phyloP scores from a whole-genome alignment of 2,113 vertebrate species.

The Actenoides lindsayi region DNA sequence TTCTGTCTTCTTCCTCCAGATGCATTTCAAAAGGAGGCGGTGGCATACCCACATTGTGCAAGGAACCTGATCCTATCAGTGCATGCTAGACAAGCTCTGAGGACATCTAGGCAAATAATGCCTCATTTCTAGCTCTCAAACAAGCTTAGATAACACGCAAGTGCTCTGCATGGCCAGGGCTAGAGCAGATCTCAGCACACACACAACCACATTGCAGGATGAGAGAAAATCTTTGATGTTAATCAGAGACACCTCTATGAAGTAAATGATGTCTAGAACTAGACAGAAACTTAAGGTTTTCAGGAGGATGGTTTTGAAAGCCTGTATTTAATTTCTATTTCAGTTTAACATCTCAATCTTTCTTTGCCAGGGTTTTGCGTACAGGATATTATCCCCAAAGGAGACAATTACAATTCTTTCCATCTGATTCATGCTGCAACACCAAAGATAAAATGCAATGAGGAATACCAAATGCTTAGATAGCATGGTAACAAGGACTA shows the following conservation, averaged over 20 bases:
- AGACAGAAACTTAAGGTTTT: neutral
- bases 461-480: neutral
- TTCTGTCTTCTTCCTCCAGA: neutral
- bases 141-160: neutral
- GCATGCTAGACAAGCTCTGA: fast-evolving
- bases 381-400: neutral
- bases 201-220: neutral
- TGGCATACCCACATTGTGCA: neutral
- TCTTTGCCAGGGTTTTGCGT: neutral
- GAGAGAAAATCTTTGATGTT: neutral
- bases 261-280: neutral
- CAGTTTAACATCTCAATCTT: neutral
- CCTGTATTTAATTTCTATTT: neutral
- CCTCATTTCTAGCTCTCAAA: neutral
- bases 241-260: neutral
- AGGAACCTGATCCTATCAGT: neutral
- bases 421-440: neutral
- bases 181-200: neutral
- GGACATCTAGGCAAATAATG: neutral
- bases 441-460: neutral
- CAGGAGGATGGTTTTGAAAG: neutral
- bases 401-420: neutral
- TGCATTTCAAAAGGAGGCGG: neutral
- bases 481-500: neutral
- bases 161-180: neutral